Percentiles rank a stretch among this genome's conserved stretches.
Conservation (phyloP, 2,888 invertebrate genomes). For the Andrena fulva region DNA sequence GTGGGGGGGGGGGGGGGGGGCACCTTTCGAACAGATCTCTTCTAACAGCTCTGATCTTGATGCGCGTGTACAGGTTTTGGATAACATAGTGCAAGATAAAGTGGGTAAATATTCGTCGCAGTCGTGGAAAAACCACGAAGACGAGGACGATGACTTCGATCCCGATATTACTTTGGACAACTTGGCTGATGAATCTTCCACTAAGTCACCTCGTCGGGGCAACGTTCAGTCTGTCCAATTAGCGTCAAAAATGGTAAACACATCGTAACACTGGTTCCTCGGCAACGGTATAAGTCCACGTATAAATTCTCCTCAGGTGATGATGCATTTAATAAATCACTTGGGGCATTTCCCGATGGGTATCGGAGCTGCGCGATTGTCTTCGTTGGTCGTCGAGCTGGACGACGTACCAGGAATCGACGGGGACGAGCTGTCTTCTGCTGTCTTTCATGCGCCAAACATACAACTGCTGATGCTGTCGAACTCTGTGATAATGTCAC, state of each 20-base stretch:
- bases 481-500: constrained; percentile 92
- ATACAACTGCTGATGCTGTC: constrained; percentile 94
- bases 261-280: background rate
- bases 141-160: constrained; percentile 88
- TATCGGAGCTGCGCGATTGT: constrained; percentile 94
- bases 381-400: constrained; percentile 96
- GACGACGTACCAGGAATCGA: constrained; percentile 93
- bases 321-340: constrained; percentile 96
- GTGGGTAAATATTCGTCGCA: constrained; percentile 66
- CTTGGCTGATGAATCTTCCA: constrained; percentile 85
- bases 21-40: background rate
- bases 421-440: constrained; percentile 91
- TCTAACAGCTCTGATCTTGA: background rate
- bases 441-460: constrained; percentile 94
- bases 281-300: constrained; percentile 33
- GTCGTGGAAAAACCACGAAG: constrained; percentile 68
- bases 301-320: constrained; percentile 85
- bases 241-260: constrained; percentile 87
- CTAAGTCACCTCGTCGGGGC: constrained; percentile 79
- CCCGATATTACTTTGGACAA: constrained; percentile 91
- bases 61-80: constrained; percentile 76
- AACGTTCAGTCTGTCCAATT: constrained; percentile 86
- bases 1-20: no score
- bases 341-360: constrained; percentile 98
- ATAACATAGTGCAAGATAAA: constrained; percentile 82